Conservation (phyloP, 2,888 invertebrate species). For the Agriotes lineatus region DNA sequence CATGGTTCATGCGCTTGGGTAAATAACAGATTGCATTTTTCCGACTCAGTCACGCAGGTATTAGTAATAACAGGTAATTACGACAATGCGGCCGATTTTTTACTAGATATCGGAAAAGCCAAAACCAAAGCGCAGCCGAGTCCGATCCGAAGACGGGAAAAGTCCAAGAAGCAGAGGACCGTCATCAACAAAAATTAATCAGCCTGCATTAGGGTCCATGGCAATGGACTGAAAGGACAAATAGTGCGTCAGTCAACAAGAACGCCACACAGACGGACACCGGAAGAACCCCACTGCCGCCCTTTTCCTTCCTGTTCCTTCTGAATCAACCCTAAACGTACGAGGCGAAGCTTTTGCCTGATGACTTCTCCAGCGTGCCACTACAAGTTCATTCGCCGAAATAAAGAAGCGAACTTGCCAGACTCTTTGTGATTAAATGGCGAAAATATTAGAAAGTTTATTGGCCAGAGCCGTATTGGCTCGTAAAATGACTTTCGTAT, state of each 20-base stretch:
- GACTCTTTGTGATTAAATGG: constrained; percentile 20
- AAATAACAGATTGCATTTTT: constrained; percentile 59
- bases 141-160: not conserved
- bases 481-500: no score
- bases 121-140: constrained; percentile 1
- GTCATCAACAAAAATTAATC: constrained; percentile 53
- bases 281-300: constrained; percentile 51
- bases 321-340: constrained; percentile 37
- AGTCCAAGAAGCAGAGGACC: constrained; percentile 7
- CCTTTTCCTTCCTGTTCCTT: constrained; percentile 43
- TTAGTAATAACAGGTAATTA: constrained; percentile 61
- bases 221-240: constrained; percentile 59
- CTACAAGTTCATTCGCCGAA: constrained; percentile 33
- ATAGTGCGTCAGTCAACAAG: constrained; percentile 61
- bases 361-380: constrained; percentile 28
- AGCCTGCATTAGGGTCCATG: constrained; percentile 51
- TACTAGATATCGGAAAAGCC: constrained; percentile 46
- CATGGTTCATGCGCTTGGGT: constrained; percentile 59
- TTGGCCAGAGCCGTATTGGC: not conserved
- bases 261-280: constrained; percentile 56
- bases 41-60: constrained; percentile 60
- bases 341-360: constrained; percentile 19
- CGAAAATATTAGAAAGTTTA: not conserved
- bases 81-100: constrained; percentile 55
- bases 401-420: constrained; percentile 21